These are phyloP conservation scores for Tupaia tana DNA, from an alignment of 2,113 vertebrate genomes.

Conservation along the genomic window DNA sequence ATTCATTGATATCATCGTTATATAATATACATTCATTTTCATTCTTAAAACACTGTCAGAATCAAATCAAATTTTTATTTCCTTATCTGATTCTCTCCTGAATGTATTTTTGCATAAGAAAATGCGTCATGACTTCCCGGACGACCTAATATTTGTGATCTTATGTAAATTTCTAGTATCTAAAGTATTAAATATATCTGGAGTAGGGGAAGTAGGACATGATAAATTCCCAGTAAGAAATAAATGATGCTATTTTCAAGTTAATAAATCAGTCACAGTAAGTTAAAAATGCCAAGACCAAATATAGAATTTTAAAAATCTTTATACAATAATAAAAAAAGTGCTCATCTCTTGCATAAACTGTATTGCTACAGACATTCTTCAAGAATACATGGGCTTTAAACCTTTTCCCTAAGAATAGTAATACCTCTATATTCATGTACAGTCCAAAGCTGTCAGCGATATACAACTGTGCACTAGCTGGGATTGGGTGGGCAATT, in stretches of 20 bases:
- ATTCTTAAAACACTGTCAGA: conserved; percentile 41
- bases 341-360: background rate
- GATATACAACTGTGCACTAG: background rate
- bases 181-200: conserved; percentile 25
- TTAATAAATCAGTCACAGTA: conserved; percentile 12
- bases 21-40: background rate
- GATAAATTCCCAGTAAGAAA: conserved; percentile 26
- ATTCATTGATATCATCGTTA: background rate
- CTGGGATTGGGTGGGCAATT: background rate
- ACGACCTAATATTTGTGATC: background rate
- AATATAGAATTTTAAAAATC: conserved; percentile 1
- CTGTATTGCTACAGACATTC: background rate
- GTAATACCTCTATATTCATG: background rate
- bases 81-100: conserved; percentile 18
- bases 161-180: background rate
- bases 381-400: background rate
- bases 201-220: conserved; percentile 7
- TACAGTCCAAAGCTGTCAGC: background rate
- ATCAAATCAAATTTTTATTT: conserved; percentile 48
- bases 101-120: background rate
- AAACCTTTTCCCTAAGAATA: conserved; percentile 12
- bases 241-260: conserved; percentile 47
- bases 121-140: too few species aligned
- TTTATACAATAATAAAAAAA: conserved; percentile 22
- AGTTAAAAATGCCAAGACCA: conserved; percentile 9